Percentiles rank a stretch among this genome's conserved stretches.
Conservation (phyloP, 2,797 vertebrate species). For the Xyrichtys novacula region DNA sequence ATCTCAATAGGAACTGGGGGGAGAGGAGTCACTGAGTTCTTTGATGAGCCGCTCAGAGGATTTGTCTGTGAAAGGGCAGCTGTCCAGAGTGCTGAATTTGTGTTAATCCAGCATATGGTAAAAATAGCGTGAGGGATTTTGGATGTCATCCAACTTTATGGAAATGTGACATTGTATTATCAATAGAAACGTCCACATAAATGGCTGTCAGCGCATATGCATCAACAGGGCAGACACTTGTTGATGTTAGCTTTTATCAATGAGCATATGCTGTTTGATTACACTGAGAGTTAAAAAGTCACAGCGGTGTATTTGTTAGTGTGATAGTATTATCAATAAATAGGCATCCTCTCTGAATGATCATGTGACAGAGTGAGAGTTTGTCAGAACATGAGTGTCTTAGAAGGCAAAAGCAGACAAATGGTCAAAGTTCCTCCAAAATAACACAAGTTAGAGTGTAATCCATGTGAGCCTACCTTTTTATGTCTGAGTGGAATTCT, state of each 20-base stretch:
- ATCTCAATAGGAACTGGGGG: slow-evolving; percentile 66
- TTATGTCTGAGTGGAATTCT: slow-evolving; percentile 96
- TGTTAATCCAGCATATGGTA: slow-evolving; percentile 84
- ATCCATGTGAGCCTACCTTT: slow-evolving; percentile 87
- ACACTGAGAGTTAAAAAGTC: not conserved
- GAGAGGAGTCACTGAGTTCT: slow-evolving; percentile 76
- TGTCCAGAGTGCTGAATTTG: slow-evolving; percentile 86
- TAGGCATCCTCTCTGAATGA: not conserved
- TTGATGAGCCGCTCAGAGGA: slow-evolving; percentile 83
- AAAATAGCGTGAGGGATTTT: slow-evolving; percentile 79
- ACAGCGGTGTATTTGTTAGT: not conserved
- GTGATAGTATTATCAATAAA: not conserved
- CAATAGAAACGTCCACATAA: slow-evolving; percentile 24
- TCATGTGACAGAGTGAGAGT: not conserved
- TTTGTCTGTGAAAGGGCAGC: slow-evolving; percentile 83
- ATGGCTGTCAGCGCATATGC: not conserved
- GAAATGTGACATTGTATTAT: slow-evolving; percentile 54
- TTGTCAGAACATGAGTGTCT: slow-evolving; percentile 3
- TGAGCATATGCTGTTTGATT: not conserved
- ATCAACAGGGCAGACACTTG: slow-evolving; percentile 8
- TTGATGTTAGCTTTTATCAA: not conserved
- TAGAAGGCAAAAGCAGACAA: not conserved
- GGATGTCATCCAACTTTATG: slow-evolving; percentile 72
- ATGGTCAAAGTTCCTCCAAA: not conserved
- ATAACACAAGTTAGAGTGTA: slow-evolving; percentile 6